Base-by-base conservation (phyloP, 2,797 vertebrate species). In the Scolopax bukidnonensis region DNA sequence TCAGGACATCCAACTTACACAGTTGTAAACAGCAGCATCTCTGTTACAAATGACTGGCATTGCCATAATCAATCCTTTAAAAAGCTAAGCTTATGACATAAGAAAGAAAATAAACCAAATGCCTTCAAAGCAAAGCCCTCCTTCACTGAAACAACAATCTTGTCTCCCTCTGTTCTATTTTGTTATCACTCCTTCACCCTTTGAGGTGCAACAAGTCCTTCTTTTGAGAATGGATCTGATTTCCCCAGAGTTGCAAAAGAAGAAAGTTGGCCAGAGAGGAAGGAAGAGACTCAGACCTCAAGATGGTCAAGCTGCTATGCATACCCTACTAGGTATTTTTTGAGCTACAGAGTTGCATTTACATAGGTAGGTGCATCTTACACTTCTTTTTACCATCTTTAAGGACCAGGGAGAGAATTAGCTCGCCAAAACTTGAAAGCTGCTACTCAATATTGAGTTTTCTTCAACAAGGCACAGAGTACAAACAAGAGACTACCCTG, bases 341-440 rank as follows among this genome's bases (percentile, higher is more conserved):
- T 51, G 33, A 56, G 27, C 56, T 76, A 84, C 40, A 0, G 0
- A 76, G 36, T 11, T 76, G 30, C 40, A 59, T 16, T n/a, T 56
- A 14, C 0, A 0, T 21, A 57, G 36, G 28, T 5, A 53, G 16
- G 12, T 54, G 21, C 28, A 28, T 45, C 33, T 67, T 40, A 11
- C 4, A 19, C 32, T 74, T 87, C 50, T 40, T 68, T n/a, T 50
- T n/a, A 10, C 40, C 20, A 20, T 56, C 33, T 67, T 74, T 74
- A 67, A 90, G 75, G 38, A 51, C 16, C 30, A 82, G 51, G 20
- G 20, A 86, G 18, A 47, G 30, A 78, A 89, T 41, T 33, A 87
- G 20, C 51, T 89, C 84, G 91, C 4, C 48, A 40, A 36, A 93
- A 68, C 38, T 32, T 48, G 43, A 84, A 76, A 71, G 36, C 33